These are phyloP conservation scores for Sardina pilchardus DNA, from an alignment of 2,113 vertebrate species.

Conservation along the genomic window DNA sequence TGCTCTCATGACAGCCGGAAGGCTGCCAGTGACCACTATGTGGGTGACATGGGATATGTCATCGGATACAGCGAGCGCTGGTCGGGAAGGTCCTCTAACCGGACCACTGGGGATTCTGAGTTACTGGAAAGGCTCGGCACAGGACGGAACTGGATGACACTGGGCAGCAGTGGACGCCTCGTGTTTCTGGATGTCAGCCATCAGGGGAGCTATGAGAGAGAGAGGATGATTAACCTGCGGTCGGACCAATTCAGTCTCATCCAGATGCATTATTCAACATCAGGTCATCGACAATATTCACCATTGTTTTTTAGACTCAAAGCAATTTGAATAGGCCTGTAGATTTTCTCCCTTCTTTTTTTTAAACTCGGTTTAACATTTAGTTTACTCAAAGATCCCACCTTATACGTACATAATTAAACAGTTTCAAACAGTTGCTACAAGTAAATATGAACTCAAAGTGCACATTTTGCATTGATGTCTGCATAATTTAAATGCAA, in stretches of 20 bases:
- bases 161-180: constrained; percentile 21
- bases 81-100: constrained; percentile 23
- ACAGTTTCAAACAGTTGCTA: not conserved
- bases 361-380: not conserved
- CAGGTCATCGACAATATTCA: constrained; percentile 27
- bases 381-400: not conserved
- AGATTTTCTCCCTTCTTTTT: not conserved
- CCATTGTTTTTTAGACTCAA: not conserved
- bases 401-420: not conserved
- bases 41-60: constrained; percentile 52
- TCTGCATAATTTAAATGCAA: not conserved
- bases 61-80: constrained; percentile 33
- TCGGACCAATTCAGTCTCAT: constrained; percentile 65
- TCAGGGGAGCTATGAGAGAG: constrained; percentile 69
- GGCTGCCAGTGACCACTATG: constrained; percentile 14
- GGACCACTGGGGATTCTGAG: constrained; percentile 56
- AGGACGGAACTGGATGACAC: constrained; percentile 4
- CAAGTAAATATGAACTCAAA: not conserved
- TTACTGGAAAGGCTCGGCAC: constrained; percentile 55
- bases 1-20: not conserved
- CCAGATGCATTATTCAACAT: constrained; percentile 71
- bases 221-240: constrained; percentile 67
- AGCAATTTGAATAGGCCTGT: not conserved
- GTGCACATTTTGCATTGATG: not conserved
- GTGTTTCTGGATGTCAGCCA: constrained; percentile 54